Evolutionary conservation across 2,113 vertebrate species (phyloP).

Genomic region (Heterocephalus glaber): DNA sequence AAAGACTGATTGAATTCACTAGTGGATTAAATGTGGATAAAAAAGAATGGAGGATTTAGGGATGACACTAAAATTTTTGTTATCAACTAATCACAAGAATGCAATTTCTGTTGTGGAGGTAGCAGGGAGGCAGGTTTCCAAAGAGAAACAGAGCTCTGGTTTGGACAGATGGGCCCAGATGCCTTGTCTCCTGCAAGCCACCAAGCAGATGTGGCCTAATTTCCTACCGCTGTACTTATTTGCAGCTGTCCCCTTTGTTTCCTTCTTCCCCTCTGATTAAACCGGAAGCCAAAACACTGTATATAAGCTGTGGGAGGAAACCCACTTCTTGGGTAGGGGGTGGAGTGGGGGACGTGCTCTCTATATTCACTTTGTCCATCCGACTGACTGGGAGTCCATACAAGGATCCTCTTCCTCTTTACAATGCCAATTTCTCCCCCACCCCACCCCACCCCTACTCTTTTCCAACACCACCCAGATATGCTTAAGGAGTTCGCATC

Average conservation of each 20-base stretch:
- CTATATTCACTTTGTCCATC: not conserved
- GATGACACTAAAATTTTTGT: not conserved
- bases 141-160: not conserved
- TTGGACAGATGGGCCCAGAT: not conserved
- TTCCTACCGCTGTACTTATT: not conserved
- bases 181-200: not conserved
- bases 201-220: not conserved
- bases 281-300: not conserved
- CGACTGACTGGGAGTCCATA: not conserved
- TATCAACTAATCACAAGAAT: not conserved
- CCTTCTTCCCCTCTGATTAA: not conserved
- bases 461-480: not conserved
- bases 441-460: not conserved
- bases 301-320: not conserved
- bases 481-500: no score
- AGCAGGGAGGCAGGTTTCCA: not conserved
- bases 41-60: not conserved
- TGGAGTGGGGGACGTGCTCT: not conserved
- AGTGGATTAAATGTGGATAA: not conserved
- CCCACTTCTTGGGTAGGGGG: not conserved
- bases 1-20: not conserved
- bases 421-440: not conserved
- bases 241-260: accelerated
- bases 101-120: not conserved
- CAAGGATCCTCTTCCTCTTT: not conserved